Percentiles rank a stretch among this genome's conserved stretches.
phyloP scores from a whole-genome alignment of 2,888 invertebrate genomes.

The Clistopyga incitator region DNA sequence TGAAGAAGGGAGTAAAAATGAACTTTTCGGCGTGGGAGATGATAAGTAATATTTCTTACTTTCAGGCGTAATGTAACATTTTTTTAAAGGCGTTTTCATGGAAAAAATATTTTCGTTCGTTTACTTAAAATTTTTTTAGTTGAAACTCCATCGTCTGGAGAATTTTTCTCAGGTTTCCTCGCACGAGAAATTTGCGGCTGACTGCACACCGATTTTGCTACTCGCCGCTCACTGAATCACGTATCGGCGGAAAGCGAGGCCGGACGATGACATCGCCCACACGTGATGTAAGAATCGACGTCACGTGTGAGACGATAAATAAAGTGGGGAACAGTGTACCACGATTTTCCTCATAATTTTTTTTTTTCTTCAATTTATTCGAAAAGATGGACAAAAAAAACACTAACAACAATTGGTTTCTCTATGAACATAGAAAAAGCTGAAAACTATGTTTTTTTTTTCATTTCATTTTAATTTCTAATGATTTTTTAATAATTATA shows the following conservation, averaged over 20 bases:
- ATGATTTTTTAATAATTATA: no score
- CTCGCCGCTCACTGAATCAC: slow-evolving; percentile 8
- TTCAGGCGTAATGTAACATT: slow-evolving; percentile 52
- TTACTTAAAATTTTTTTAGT: no score
- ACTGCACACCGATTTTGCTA: slow-evolving; percentile 43
- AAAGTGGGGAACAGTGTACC: not conserved
- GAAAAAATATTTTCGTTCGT: slow-evolving; percentile 63
- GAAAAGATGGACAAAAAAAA: no score
- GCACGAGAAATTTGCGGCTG: slow-evolving; percentile 22
- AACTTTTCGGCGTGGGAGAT: slow-evolving; percentile 8
- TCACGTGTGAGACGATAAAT: not conserved
- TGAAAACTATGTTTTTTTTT: no score
- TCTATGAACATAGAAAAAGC: no score
- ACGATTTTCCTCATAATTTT: no score
- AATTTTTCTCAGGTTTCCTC: slow-evolving; percentile 66
- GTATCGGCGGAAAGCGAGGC: slow-evolving; percentile 1
- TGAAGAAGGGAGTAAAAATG: not conserved
- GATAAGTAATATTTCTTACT: not conserved
- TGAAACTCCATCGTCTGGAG: slow-evolving; percentile 65
- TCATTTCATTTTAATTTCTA: no score
- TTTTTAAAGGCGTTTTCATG: no score
- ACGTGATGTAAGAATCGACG: not conserved
- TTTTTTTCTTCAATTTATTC: no score
- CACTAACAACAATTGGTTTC: no score
- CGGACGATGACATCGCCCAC: slow-evolving; percentile 22